A percentile compares a stretch with the other conserved stretches of the same genome.
phyloP scores from a whole-genome alignment of 2,888 invertebrate genomes.

The Apotomis capreana region DNA sequence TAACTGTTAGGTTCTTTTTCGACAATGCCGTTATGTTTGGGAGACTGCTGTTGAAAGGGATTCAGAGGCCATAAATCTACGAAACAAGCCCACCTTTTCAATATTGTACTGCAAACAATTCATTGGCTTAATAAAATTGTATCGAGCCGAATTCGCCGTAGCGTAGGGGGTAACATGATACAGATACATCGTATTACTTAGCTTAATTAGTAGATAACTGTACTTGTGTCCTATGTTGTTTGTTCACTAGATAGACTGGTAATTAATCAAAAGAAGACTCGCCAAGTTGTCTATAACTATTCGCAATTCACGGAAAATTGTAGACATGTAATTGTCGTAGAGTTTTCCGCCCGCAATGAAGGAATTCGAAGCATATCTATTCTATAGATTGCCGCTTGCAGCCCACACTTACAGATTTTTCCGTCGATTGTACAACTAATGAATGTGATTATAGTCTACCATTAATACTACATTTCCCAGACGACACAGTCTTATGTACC shows the following conservation, averaged over 20 bases:
- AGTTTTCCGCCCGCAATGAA: too few relatives aligned
- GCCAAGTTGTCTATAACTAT: neutral
- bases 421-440: too few relatives aligned
- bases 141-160: conserved; percentile 15
- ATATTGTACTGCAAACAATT: conserved; percentile 7
- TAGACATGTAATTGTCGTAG: too few relatives aligned
- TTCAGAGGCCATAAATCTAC: conserved; percentile 23
- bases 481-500: too few relatives aligned
- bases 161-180: conserved; percentile 7
- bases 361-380: too few relatives aligned
- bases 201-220: conserved; percentile 3
- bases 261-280: neutral
- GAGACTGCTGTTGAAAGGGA: conserved; percentile 27
- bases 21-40: conserved; percentile 37
- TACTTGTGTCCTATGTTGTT: neutral
- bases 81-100: conserved; percentile 24
- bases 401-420: too few relatives aligned
- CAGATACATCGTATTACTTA: neutral
- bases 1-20: conserved; percentile 38
- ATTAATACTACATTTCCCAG: too few relatives aligned
- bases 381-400: too few relatives aligned
- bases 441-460: too few relatives aligned
- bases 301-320: too few relatives aligned
- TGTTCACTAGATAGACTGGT: neutral
- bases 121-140: conserved; percentile 6